phyloP scores from a whole-genome alignment of 2,797 vertebrate species.

The Parauchenoglanis ngamensis region DNA sequence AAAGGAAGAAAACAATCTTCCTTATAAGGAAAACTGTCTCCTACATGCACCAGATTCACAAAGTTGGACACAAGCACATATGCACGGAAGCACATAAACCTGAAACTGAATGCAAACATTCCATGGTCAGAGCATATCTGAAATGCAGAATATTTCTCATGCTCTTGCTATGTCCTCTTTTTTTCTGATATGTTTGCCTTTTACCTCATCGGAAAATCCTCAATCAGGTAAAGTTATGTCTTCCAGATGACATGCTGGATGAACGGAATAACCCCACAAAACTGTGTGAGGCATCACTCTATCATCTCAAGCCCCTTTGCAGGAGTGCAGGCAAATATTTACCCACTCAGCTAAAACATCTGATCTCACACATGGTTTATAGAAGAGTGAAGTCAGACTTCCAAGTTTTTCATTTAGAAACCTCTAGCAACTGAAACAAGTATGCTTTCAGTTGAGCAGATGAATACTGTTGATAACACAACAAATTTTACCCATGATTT shows the following conservation, averaged over 20 bases:
- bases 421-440: conserved; percentile 5
- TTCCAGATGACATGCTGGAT: conserved; percentile 63
- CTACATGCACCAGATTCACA: conserved; percentile 65
- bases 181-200: conserved; percentile 50
- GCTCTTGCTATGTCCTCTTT: conserved; percentile 55
- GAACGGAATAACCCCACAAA: conserved; percentile 47
- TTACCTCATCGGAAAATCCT: conserved; percentile 39
- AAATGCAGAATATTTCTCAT: conserved; percentile 48
- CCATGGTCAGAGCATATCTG: conserved; percentile 45
- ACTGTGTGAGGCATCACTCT: conserved; percentile 48
- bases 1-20: conserved; percentile 69
- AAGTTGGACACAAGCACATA: conserved; percentile 1
- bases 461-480: not conserved
- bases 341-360: conserved; percentile 40
- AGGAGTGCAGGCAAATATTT: conserved; percentile 50
- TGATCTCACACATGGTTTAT: conserved; percentile 45
- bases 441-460: not conserved
- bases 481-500: conserved; percentile 9
- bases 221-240: conserved; percentile 61
- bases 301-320: conserved; percentile 47
- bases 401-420: conserved; percentile 22
- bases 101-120: conserved; percentile 33
- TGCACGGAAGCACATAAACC: conserved; percentile 20
- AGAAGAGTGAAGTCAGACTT: conserved; percentile 42
- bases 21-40: conserved; percentile 87